phyloP scores from a whole-genome alignment of 2,888 invertebrate genomes.

The Odontothrips loti region DNA sequence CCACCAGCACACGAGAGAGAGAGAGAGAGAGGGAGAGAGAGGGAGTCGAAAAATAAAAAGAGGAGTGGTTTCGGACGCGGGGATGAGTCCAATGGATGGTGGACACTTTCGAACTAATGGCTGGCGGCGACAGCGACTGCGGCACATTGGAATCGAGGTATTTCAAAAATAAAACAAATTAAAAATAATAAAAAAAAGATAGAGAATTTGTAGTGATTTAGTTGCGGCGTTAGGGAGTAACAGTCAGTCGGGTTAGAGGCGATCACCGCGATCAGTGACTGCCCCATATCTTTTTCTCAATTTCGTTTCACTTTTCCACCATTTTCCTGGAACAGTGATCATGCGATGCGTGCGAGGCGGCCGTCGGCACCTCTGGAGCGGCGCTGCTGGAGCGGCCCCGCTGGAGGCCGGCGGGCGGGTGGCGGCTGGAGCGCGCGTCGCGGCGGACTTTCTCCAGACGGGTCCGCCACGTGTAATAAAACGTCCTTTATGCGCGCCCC shows the following conservation, averaged over 20 bases:
- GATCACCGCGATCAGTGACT: too few species aligned
- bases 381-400: background rate
- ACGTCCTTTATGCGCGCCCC: background rate
- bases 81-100: background rate
- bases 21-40: constrained; percentile 4
- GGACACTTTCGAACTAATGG: background rate
- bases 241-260: too few species aligned
- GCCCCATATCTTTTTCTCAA: too few species aligned
- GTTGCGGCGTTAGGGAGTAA: too few species aligned
- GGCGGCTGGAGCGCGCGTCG: background rate
- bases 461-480: background rate
- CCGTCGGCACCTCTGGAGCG: too few species aligned
- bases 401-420: background rate
- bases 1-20: background rate
- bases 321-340: too few species aligned
- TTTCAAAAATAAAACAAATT: too few species aligned
- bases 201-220: too few species aligned
- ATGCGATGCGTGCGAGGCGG: too few species aligned
- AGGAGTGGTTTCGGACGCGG: background rate
- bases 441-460: background rate
- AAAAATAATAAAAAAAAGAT: too few species aligned
- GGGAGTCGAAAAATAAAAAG: background rate
- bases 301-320: too few species aligned
- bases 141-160: background rate
- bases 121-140: background rate